phyloP scores from a whole-genome alignment of 2,113 vertebrate species.

The Lepisosteus oculatus region DNA sequence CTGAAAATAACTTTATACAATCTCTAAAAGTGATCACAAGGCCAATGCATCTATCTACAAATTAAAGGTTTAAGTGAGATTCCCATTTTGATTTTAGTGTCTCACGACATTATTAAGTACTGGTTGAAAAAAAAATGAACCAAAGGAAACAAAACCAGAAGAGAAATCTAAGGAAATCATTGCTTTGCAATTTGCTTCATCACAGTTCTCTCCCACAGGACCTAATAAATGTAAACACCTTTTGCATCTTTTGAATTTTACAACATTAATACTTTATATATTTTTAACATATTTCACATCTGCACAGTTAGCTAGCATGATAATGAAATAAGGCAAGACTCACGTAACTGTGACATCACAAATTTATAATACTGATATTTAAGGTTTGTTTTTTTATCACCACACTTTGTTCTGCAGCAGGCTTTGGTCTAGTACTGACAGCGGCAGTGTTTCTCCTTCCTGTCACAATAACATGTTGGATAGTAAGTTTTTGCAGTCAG shows the following conservation, averaged over 20 bases:
- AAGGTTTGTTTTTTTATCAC: slow-evolving; percentile 53
- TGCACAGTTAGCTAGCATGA: slow-evolving; percentile 82
- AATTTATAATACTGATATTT: slow-evolving; percentile 84
- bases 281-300: slow-evolving; percentile 76
- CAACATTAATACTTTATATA: slow-evolving; percentile 88
- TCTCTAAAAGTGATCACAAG: slow-evolving; percentile 79
- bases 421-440: slow-evolving; percentile 79
- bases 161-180: slow-evolving; percentile 80
- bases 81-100: slow-evolving; percentile 95
- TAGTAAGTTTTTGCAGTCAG: slow-evolving; percentile 29
- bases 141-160: slow-evolving; percentile 62
- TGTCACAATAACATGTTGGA: slow-evolving; percentile 35
- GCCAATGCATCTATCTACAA: slow-evolving; percentile 67
- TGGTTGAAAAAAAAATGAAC: slow-evolving; percentile 78
- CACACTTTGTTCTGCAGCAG: slow-evolving; percentile 75
- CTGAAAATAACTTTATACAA: slow-evolving; percentile 65
- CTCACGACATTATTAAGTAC: slow-evolving; percentile 97
- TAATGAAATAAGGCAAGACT: slow-evolving; percentile 92
- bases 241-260: slow-evolving; percentile 72
- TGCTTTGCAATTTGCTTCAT: slow-evolving; percentile 77
- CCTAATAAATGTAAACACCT: slow-evolving; percentile 96
- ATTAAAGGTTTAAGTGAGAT: slow-evolving; percentile 79
- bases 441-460: slow-evolving; percentile 60
- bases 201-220: slow-evolving; percentile 79
- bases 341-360: slow-evolving; percentile 75